Percentiles rank a stretch among this genome's conserved stretches.
Evolutionary conservation across 2,888 invertebrate genomes (phyloP).

Genomic region (Lasioglossum pauxillum): DNA sequence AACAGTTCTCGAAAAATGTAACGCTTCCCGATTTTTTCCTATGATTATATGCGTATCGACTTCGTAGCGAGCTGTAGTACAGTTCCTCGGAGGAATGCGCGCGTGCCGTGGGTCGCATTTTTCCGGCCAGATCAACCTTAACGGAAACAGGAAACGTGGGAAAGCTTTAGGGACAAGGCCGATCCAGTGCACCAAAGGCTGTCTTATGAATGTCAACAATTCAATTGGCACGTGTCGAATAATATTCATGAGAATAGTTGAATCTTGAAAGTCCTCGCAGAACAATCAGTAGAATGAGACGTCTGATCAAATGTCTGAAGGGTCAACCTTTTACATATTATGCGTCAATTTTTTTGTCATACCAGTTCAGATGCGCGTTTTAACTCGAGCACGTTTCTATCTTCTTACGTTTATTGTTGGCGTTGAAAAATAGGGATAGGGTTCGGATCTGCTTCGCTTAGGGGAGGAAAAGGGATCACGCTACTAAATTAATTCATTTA

Average conservation of each 20-base stretch:
- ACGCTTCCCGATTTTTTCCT: neutral
- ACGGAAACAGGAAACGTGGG: constrained; percentile 17
- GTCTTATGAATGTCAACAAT: neutral
- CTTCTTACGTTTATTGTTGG: no score
- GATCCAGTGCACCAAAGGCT: neutral
- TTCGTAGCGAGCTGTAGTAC: constrained; percentile 21
- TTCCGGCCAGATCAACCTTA: constrained; percentile 40
- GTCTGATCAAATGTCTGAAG: no score
- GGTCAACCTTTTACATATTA: no score
- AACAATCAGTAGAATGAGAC: neutral
- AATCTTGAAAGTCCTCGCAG: neutral
- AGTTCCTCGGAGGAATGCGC: constrained; percentile 33
- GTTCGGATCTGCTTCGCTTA: no score
- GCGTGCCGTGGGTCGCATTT: constrained; percentile 21
- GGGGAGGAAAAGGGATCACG: no score
- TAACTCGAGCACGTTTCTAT: no score
- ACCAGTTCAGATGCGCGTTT: no score
- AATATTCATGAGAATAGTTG: neutral
- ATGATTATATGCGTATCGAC: neutral
- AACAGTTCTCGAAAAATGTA: neutral
- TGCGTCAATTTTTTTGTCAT: no score
- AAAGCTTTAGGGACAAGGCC: neutral
- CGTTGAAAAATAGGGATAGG: no score
- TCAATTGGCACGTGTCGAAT: neutral
- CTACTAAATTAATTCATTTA: no score